Evolutionary conservation across 2,113 vertebrate species (phyloP).

Genomic region (Thalassarche chlororhynchos): DNA sequence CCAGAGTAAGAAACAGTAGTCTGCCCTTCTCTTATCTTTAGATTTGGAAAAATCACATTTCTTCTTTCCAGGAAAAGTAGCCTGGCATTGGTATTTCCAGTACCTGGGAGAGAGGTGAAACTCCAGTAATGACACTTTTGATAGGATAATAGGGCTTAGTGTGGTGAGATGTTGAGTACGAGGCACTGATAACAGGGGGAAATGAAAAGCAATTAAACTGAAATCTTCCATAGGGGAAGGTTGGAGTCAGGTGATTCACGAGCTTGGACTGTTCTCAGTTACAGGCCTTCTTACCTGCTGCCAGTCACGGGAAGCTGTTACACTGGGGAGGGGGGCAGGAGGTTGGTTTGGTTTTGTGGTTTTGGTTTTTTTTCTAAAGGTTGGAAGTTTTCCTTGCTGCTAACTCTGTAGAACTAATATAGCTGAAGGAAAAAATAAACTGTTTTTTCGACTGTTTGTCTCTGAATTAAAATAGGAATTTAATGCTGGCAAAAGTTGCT

Average conservation of each 20-base stretch:
- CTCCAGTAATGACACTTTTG: neutral
- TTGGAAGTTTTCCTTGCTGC: neutral
- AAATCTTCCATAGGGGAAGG: neutral
- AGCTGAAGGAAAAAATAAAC: neutral
- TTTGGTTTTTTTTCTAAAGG: neutral
- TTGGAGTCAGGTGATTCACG: neutral
- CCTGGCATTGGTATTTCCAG: neutral
- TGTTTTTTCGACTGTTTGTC: neutral
- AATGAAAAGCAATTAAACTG: neutral
- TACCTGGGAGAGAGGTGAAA: neutral
- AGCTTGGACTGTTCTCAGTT: neutral
- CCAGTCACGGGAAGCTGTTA: neutral
- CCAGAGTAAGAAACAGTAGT: neutral
- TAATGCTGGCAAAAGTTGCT: neutral
- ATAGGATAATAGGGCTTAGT: neutral
- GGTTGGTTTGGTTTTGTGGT: neutral
- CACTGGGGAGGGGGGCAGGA: accelerated
- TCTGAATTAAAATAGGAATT: neutral
- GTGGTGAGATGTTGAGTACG: neutral
- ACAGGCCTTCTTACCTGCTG: neutral
- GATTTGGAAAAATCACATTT: neutral
- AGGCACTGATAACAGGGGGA: neutral
- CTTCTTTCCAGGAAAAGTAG: neutral
- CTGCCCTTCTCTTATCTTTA: neutral
- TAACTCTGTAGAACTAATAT: neutral